phyloP scores from a whole-genome alignment of 2,113 vertebrate species.

The Engystomops pustulosus region DNA sequence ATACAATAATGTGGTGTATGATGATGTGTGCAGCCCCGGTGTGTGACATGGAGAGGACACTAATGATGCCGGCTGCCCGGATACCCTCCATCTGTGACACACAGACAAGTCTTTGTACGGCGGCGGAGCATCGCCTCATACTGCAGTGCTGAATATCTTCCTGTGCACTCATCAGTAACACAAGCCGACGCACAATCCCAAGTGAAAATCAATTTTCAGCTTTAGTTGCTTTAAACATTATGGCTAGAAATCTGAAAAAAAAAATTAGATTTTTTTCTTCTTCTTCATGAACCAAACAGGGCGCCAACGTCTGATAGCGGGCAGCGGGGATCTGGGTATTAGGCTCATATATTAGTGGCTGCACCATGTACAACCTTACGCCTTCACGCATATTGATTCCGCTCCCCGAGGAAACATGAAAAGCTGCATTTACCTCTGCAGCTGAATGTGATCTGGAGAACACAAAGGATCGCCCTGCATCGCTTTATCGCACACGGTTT shows the following conservation, averaged over 20 bases:
- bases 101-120: slow-evolving; percentile 16
- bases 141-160: slow-evolving; percentile 49
- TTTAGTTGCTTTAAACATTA: slow-evolving; percentile 57
- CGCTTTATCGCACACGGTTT: background rate
- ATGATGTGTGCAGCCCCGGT: background rate
- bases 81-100: background rate
- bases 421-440: slow-evolving; percentile 60
- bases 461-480: slow-evolving; percentile 53
- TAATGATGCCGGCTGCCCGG: background rate
- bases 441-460: slow-evolving; percentile 57
- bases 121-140: slow-evolving; percentile 42
- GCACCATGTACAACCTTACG: slow-evolving; percentile 54
- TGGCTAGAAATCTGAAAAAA: slow-evolving; percentile 46
- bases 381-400: slow-evolving; percentile 60
- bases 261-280: slow-evolving; percentile 41
- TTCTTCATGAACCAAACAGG: background rate
- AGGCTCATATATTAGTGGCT: slow-evolving; percentile 56
- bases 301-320: background rate
- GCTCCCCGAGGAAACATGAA: slow-evolving; percentile 48
- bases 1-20: background rate
- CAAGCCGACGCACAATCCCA: slow-evolving; percentile 26
- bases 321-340: slow-evolving; percentile 34
- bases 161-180: slow-evolving; percentile 55
- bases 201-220: slow-evolving; percentile 60
- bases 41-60: background rate